Percentiles rank a stretch among this genome's conserved stretches.
These are phyloP conservation scores for Pammene aurita DNA, from an alignment of 2,888 invertebrate genomes.

Conservation along the genomic window DNA sequence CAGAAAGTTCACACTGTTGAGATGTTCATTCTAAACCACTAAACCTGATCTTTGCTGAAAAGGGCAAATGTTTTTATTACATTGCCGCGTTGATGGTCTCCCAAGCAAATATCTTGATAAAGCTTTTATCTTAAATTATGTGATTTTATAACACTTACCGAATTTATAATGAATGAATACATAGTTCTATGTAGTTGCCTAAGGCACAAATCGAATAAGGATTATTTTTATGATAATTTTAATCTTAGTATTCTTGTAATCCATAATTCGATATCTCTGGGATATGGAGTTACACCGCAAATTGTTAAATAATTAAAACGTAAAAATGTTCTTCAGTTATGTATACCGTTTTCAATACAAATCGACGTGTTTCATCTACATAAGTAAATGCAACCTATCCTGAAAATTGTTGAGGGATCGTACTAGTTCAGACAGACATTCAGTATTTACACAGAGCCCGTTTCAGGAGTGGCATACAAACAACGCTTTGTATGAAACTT, in stretches of 20 bases:
- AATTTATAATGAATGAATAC: slow-evolving; percentile 22
- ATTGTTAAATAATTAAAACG: neutral
- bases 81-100: neutral
- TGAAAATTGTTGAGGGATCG: neutral
- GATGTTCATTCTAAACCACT: neutral
- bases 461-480: neutral
- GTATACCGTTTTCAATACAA: neutral
- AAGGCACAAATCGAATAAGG: slow-evolving; percentile 13
- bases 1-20: neutral
- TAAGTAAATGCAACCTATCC: neutral
- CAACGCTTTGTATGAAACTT: neutral
- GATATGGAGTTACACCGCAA: neutral
- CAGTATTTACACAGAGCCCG: neutral
- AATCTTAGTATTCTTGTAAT: slow-evolving; percentile 14
- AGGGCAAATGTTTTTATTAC: neutral
- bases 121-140: neutral
- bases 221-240: slow-evolving; percentile 13
- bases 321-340: neutral
- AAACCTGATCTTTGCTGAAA: neutral
- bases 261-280: neutral
- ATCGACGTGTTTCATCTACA: neutral
- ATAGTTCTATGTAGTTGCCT: slow-evolving; percentile 15
- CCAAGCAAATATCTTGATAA: neutral
- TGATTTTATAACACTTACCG: slow-evolving; percentile 26
- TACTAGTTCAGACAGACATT: neutral